phyloP scores from a whole-genome alignment of 2,888 invertebrate species.

The Cenopis cana region DNA sequence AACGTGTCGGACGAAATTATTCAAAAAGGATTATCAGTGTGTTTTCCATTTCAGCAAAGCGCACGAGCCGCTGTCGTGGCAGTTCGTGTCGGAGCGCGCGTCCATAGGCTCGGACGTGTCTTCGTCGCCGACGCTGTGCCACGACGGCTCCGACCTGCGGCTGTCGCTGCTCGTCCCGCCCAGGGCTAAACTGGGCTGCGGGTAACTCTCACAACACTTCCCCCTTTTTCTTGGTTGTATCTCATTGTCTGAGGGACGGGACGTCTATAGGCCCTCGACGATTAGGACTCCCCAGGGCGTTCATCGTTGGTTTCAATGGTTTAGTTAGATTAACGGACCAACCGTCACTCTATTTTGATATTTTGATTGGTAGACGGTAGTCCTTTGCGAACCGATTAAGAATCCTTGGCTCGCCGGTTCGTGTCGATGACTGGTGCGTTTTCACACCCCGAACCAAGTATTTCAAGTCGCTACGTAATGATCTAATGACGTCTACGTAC shows the following conservation, averaged over 20 bases:
- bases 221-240: no score
- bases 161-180: constrained; percentile 93
- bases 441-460: no score
- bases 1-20: not conserved
- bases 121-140: constrained; percentile 77
- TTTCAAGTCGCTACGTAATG: no score
- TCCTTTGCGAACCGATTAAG: no score
- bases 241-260: no score
- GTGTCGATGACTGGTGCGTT: not conserved
- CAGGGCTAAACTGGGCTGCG: constrained; percentile 93
- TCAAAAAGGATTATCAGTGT: not conserved
- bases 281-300: no score
- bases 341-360: not conserved
- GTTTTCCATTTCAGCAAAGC: constrained; percentile 84
- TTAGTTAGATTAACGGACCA: no score
- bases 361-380: no score
- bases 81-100: constrained; percentile 87
- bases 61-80: constrained; percentile 93
- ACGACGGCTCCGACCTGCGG: constrained; percentile 87
- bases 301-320: no score
- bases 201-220: constrained; percentile 83
- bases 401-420: not conserved
- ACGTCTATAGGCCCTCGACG: no score
- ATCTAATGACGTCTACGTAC: no score
- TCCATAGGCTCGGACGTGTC: constrained; percentile 85